A percentile compares a stretch with the other conserved stretches of the same genome.
Conservation (phyloP, 1,140 invertebrate genomes). For the Lordiphosa clarofinis region DNA sequence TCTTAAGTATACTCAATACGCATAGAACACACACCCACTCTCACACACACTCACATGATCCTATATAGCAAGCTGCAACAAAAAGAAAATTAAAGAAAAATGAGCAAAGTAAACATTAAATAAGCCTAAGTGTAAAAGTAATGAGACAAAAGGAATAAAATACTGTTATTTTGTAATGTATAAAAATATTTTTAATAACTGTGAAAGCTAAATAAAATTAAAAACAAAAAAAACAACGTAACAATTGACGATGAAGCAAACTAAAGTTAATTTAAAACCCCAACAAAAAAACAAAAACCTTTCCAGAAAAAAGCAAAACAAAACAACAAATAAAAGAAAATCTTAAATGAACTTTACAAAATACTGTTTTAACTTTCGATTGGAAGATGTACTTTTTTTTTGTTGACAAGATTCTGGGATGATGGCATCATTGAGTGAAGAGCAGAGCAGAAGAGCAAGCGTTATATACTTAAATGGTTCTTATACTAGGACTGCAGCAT, state of each 20-base stretch:
- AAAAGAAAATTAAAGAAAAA: constrained; percentile 33
- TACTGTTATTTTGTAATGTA: constrained; percentile 80
- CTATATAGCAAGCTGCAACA: constrained; percentile 67
- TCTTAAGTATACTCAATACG: constrained; percentile 11
- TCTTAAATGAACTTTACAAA: constrained; percentile 52
- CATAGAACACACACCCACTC: constrained; percentile 5
- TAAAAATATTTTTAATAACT: constrained; percentile 80
- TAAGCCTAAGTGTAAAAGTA: constrained; percentile 65
- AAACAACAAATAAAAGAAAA: constrained; percentile 58
- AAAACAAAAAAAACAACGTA: constrained; percentile 44
- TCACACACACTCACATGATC: constrained; percentile 40
- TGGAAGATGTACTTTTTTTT: constrained; percentile 24
- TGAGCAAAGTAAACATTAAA: constrained; percentile 69
- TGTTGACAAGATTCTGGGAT: constrained; percentile 39
- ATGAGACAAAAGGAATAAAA: constrained; percentile 60
- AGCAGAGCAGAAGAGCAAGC: constrained; percentile 47
- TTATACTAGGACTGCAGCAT: too few relatives aligned
- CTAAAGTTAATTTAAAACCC: constrained; percentile 50
- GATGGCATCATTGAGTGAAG: constrained; percentile 60
- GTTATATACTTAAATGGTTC: too few relatives aligned
- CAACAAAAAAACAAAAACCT: constrained; percentile 50
- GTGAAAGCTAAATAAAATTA: constrained; percentile 80
- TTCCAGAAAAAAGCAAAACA: constrained; percentile 56
- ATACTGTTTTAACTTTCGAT: constrained; percentile 49
- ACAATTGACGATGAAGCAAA: constrained; percentile 61